Conservation (phyloP, 1,140 invertebrate species). For the Formica selysi region DNA sequence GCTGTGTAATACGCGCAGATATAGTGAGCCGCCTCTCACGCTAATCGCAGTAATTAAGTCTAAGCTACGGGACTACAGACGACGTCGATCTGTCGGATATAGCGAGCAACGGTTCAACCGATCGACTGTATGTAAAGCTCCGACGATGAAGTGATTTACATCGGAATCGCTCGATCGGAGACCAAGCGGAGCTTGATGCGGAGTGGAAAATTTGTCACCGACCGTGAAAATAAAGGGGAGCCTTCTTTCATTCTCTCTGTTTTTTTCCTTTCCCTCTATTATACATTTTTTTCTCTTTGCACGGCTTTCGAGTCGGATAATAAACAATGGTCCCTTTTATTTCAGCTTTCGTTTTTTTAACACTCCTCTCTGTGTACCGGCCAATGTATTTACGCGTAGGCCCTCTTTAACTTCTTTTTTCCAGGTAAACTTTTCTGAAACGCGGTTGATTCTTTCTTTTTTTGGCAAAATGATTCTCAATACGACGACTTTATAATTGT, state of each 20-base stretch:
- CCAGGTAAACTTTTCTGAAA: constrained; percentile 14
- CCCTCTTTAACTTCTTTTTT: constrained; percentile 4
- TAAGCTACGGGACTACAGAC: constrained; percentile 76
- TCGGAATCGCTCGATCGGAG: constrained; percentile 71
- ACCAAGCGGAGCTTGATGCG: not conserved
- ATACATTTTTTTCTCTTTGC: not conserved
- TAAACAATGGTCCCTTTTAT: constrained; percentile 42
- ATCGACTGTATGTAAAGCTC: constrained; percentile 63
- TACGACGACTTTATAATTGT: not conserved
- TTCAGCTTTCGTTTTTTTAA: constrained; percentile 41
- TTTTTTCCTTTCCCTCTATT: not conserved
- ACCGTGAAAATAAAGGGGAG: constrained; percentile 41
- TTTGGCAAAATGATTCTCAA: not conserved
- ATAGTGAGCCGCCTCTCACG: constrained; percentile 77
- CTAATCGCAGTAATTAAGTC: constrained; percentile 83
- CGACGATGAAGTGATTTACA: constrained; percentile 77
- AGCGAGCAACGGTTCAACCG: constrained; percentile 33
- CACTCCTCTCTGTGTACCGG: constrained; percentile 2
- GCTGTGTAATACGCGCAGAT: constrained; percentile 73
- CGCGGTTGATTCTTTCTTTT: constrained; percentile 7
- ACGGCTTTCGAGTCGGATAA: constrained; percentile 28
- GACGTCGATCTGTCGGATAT: constrained; percentile 61
- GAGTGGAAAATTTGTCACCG: constrained; percentile 60
- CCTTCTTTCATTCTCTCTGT: not conserved
- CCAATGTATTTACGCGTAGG: constrained; percentile 7